A percentile compares a stretch with the other conserved stretches of the same genome.
Evolutionary conservation across 2,888 invertebrate species (phyloP).

Genomic region (Aphodius granarius): DNA sequence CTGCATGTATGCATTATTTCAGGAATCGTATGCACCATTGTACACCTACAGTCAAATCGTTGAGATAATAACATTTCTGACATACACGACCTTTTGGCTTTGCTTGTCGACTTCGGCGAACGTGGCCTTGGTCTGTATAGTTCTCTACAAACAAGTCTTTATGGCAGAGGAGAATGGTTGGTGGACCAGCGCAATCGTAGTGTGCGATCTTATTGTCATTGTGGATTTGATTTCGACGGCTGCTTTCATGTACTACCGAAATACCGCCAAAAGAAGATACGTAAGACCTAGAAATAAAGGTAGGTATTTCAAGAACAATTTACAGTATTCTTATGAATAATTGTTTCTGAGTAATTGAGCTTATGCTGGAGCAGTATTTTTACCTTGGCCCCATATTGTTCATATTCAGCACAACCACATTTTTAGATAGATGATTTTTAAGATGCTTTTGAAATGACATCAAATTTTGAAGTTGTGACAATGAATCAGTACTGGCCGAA

Average conservation of each 20-base stretch:
- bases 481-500: too few species aligned
- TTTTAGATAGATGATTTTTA: too few species aligned
- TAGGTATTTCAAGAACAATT: not conserved
- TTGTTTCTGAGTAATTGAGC: too few species aligned
- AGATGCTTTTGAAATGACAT: too few species aligned
- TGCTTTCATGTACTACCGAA: slow-evolving; percentile 22
- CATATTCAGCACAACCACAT: too few species aligned
- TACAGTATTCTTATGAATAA: too few species aligned
- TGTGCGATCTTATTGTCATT: slow-evolving; percentile 24
- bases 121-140: slow-evolving; percentile 23
- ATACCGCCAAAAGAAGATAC: slow-evolving; percentile 21
- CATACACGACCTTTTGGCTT: slow-evolving; percentile 29
- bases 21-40: slow-evolving; percentile 31
- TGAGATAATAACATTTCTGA: slow-evolving; percentile 27
- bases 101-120: slow-evolving; percentile 27
- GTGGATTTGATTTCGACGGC: slow-evolving; percentile 23
- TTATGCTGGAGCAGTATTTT: too few species aligned
- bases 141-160: slow-evolving; percentile 25
- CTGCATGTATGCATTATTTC: too few species aligned
- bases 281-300: slow-evolving; percentile 26
- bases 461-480: too few species aligned
- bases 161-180: slow-evolving; percentile 1
- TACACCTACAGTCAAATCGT: slow-evolving; percentile 25
- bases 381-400: too few species aligned
- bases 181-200: not conserved